phyloP scores from a whole-genome alignment of 1,140 invertebrate genomes.

The Tetramorium alpestre region DNA sequence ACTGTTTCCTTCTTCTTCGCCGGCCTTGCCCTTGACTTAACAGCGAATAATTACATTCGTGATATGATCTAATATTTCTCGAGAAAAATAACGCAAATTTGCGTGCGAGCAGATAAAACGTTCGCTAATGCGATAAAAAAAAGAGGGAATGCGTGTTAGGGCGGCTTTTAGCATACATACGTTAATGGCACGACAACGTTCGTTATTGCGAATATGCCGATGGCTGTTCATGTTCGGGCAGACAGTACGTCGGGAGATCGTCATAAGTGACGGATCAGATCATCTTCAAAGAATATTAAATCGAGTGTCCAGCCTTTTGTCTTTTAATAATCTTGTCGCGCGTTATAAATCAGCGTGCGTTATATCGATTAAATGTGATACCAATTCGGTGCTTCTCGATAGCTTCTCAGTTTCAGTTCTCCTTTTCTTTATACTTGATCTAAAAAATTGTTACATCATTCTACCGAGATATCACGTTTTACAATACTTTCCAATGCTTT shows the following conservation, averaged over 20 bases:
- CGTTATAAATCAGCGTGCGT: neutral
- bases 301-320: neutral
- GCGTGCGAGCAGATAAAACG: conserved; percentile 11
- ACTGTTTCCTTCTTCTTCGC: neutral
- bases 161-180: conserved; percentile 40
- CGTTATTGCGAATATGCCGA: conserved; percentile 50
- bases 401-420: neutral
- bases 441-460: neutral
- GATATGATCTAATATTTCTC: conserved; percentile 23
- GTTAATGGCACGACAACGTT: conserved; percentile 56
- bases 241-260: conserved; percentile 42
- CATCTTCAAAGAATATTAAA: neutral
- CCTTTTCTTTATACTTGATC: neutral
- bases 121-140: conserved; percentile 19
- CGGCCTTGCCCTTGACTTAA: neutral
- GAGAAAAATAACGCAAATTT: conserved; percentile 34
- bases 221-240: neutral
- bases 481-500: neutral
- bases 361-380: neutral
- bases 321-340: neutral
- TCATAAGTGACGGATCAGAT: conserved; percentile 16
- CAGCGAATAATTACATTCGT: neutral
- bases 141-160: conserved; percentile 27
- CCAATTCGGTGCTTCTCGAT: neutral
- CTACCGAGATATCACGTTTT: too few species aligned